Percentiles rank a stretch among this genome's conserved stretches.
Conservation (phyloP, 1,140 invertebrate genomes). For the Sarcophaga peregrina region DNA sequence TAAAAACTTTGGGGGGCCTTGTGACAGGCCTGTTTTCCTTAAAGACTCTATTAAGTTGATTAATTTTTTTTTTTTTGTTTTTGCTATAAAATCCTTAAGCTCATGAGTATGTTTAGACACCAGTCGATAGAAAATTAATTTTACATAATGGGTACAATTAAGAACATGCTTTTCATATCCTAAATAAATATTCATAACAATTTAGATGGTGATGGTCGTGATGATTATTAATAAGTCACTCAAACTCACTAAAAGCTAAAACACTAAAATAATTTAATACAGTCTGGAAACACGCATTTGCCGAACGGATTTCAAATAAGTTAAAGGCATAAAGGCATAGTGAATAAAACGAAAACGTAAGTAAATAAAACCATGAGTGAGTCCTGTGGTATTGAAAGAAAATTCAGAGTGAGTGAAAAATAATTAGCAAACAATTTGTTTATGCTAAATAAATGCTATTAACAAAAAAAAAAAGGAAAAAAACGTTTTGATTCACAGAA, state of each 20-base stretch:
- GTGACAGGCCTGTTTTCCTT: too few species aligned
- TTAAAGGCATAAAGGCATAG: too few species aligned
- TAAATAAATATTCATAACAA: neutral
- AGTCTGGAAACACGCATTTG: constrained; percentile 16
- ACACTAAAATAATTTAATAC: constrained; percentile 9
- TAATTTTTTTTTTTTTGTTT: neutral
- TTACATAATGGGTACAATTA: constrained; percentile 4
- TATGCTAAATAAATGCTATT: too few species aligned
- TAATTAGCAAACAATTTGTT: too few species aligned
- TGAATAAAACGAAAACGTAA: too few species aligned
- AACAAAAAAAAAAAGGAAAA: too few species aligned
- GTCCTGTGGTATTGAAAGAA: too few species aligned
- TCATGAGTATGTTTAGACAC: neutral
- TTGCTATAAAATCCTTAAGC: neutral
- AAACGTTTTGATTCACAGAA: too few species aligned
- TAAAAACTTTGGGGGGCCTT: too few species aligned
- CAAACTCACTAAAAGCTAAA: neutral
- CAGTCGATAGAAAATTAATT: neutral
- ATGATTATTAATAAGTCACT: neutral
- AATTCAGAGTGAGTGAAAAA: too few species aligned
- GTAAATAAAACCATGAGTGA: too few species aligned
- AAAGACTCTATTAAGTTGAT: constrained; percentile 13
- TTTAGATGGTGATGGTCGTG: neutral
- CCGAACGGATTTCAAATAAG: neutral
- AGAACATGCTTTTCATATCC: neutral